Evolutionary conservation across 2,888 invertebrate species (phyloP).

Genomic region (Cantharis flavilabris): DNA sequence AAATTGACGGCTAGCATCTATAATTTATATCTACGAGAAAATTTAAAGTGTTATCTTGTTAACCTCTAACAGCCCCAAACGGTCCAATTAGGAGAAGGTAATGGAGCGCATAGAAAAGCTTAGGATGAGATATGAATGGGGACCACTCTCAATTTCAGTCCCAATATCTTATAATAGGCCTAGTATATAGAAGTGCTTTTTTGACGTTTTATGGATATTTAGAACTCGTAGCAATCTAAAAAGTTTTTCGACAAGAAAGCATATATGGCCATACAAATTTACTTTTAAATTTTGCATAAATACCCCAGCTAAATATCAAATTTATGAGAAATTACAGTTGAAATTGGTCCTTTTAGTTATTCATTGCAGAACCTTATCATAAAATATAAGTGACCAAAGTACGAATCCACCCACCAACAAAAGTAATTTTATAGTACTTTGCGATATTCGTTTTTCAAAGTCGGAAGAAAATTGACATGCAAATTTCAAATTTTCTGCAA

Average conservation of each 20-base stretch:
- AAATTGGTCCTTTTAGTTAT: constrained; percentile 31
- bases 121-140: constrained; percentile 44
- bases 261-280: constrained; percentile 12
- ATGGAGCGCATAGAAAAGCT: constrained; percentile 43
- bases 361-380: constrained; percentile 26
- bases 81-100: constrained; percentile 48
- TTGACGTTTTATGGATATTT: constrained; percentile 44
- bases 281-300: constrained; percentile 10
- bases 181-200: constrained; percentile 36
- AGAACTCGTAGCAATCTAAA: constrained; percentile 28
- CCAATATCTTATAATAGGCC: constrained; percentile 47
- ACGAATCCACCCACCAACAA: background rate
- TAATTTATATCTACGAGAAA: constrained; percentile 35
- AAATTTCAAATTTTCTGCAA: constrained; percentile 39
- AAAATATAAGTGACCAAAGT: constrained; percentile 32
- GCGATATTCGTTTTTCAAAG: constrained; percentile 23
- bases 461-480: constrained; percentile 32
- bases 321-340: constrained; percentile 23
- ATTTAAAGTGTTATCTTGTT: constrained; percentile 48
- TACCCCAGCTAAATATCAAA: constrained; percentile 14
- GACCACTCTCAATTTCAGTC: constrained; percentile 37
- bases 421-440: constrained; percentile 33
- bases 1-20: constrained; percentile 17
- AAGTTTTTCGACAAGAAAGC: constrained; percentile 12
- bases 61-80: constrained; percentile 46